Evolutionary conservation across 2,113 vertebrate species (phyloP).

Genomic region (Myotis brandtii): DNA sequence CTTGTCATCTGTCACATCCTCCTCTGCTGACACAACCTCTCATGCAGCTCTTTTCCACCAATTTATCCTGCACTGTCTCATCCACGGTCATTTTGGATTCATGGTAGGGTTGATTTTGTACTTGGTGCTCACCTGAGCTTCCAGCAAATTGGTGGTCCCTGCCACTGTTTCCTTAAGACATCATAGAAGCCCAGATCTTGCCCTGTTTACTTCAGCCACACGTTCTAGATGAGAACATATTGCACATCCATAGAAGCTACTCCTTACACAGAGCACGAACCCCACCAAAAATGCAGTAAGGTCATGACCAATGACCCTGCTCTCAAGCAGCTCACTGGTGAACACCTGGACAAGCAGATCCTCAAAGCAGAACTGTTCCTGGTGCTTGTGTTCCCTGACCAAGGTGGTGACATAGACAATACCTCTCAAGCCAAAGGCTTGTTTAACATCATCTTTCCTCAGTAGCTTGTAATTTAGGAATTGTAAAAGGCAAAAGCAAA

Average conservation of each 20-base stretch:
- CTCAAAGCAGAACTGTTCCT: constrained; percentile 89
- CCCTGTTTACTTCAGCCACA: constrained; percentile 87
- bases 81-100: constrained; percentile 88
- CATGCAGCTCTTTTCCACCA: constrained; percentile 90
- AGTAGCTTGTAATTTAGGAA: neutral
- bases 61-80: constrained; percentile 89
- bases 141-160: constrained; percentile 87
- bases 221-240: constrained; percentile 85
- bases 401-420: constrained; percentile 91
- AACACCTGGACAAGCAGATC: constrained; percentile 88
- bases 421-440: constrained; percentile 81
- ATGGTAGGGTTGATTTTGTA: constrained; percentile 86
- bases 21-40: constrained; percentile 92
- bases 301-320: constrained; percentile 90
- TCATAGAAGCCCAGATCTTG: constrained; percentile 89
- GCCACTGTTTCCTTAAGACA: constrained; percentile 85
- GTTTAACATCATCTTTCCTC: neutral
- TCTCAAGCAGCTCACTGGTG: constrained; percentile 89
- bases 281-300: constrained; percentile 89
- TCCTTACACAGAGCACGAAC: constrained; percentile 85
- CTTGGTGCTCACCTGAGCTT: constrained; percentile 90
- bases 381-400: constrained; percentile 90
- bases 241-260: constrained; percentile 88
- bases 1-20: constrained; percentile 90
- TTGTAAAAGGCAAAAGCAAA: neutral